Evolutionary conservation across 2,797 vertebrate species (phyloP).

Genomic region (Catharus ustulatus): DNA sequence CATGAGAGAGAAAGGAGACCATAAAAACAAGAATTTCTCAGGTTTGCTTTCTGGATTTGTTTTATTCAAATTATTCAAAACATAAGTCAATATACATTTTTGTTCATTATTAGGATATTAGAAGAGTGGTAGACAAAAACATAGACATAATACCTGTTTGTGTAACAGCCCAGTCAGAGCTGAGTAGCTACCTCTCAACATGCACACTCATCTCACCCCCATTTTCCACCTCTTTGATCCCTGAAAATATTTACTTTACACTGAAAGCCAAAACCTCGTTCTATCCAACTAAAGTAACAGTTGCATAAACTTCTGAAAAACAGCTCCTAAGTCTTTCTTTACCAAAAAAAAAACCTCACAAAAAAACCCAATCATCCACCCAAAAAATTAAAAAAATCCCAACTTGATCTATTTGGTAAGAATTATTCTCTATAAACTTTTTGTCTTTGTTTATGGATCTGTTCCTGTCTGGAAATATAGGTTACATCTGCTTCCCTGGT

Average conservation of each 20-base stretch:
- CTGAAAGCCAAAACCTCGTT: slow-evolving; percentile 31
- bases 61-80: not conserved
- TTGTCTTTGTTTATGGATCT: not conserved
- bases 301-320: slow-evolving; percentile 35
- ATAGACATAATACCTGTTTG: not conserved
- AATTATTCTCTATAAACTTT: not conserved
- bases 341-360: not conserved
- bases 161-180: not conserved
- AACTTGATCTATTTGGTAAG: not conserved
- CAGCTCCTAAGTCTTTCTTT: not conserved
- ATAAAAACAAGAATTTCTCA: not conserved
- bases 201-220: not conserved
- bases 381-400: not conserved
- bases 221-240: slow-evolving; percentile 13
- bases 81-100: not conserved
- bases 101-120: not conserved
- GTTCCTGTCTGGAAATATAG: not conserved
- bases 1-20: not conserved
- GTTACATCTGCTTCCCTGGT: not conserved
- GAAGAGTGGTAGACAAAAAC: not conserved
- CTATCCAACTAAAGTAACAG: slow-evolving; percentile 11
- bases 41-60: not conserved
- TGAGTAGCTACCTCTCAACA: not conserved
- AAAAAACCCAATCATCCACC: no score
- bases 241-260: slow-evolving; percentile 27